Base-by-base conservation (phyloP, 1,140 invertebrate species). In the Drosophila sechellia region DNA sequence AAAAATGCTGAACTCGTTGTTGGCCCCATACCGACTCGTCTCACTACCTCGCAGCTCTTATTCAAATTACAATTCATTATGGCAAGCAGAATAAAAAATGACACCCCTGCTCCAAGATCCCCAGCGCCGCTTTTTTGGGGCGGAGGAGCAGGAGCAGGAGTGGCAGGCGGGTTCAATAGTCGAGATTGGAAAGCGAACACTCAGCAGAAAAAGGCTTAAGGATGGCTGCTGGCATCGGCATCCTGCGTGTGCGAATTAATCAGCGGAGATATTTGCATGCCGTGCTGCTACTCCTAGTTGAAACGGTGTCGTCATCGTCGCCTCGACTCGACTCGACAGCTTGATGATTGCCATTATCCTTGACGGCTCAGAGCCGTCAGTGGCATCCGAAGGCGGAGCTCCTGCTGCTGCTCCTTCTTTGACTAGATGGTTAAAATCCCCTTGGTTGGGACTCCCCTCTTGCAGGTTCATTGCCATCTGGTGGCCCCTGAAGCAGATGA, bases 401-500 rank as follows among this genome's bases (percentile, higher is more conserved):
- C 15, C 35, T 63, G 63, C 69, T 34, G 25, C 39, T 49, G 15
- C 17, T 56, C 20, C 3, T 25, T 4, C 20, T 4, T 12, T 49
- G 45, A 63, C 35, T 49, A 42, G 20, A 17, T 75, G 64, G 58
- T 75, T 53, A 74, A 40, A 69, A 85, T 68, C 79, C 48, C 71
- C 84, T 90, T 80, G 80, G 85, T 78, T 77, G 70, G 79, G 86
- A 91, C 77, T 93, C 93, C 91, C 61, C 59, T 40, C 20, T 95
- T 95, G n/a, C 95, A 99, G 98, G 93, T 98, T 98, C 92, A 93
- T 98, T 69, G 98, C 98, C 31, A 98, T 98, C 66, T 98, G 98
- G 96, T 98, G 96, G 95, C 97, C 97, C 1, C 92, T 98, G 73
- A 97, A 97, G 90, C 97, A 98, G 92, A 97, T 98, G 92, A 98